Evolutionary conservation across 2,113 vertebrate species (phyloP).

Genomic region (Promerops cafer): DNA sequence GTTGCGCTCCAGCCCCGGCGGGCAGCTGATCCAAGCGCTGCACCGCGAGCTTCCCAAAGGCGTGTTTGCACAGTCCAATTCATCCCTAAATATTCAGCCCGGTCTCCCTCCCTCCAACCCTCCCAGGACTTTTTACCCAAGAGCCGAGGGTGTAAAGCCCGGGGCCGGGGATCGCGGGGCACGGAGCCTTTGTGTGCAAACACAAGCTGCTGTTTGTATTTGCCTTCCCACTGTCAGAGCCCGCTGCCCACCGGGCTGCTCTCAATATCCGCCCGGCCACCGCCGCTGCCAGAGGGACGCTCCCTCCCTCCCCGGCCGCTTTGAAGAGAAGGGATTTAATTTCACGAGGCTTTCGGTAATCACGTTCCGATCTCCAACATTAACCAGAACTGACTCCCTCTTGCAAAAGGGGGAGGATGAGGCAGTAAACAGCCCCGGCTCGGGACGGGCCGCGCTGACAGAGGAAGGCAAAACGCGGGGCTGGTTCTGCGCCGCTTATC

Average conservation of each 20-base stretch:
- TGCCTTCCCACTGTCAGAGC: constrained; percentile 43
- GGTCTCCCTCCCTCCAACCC: constrained; percentile 4
- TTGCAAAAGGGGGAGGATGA: constrained; percentile 38
- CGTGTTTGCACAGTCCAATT: constrained; percentile 60
- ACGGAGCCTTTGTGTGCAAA: constrained; percentile 46
- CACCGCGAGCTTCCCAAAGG: constrained; percentile 19
- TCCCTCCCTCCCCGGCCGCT: constrained; percentile 39
- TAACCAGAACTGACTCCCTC: constrained; percentile 77
- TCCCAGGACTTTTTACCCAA: not conserved
- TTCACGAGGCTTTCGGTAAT: constrained; percentile 74
- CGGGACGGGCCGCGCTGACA: not conserved
- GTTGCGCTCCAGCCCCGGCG: constrained; percentile 55
- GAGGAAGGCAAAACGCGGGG: constrained; percentile 22
- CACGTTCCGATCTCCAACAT: constrained; percentile 76
- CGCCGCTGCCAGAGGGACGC: constrained; percentile 65
- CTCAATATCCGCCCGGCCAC: constrained; percentile 71
- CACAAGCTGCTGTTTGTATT: constrained; percentile 32
- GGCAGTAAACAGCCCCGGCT: constrained; percentile 13
- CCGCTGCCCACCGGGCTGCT: constrained; percentile 62
- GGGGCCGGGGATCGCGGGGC: constrained; percentile 16
- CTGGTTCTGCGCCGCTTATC: not conserved
- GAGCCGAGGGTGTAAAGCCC: constrained; percentile 52
- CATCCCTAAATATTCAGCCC: constrained; percentile 47
- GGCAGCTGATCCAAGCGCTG: constrained; percentile 43
- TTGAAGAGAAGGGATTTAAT: constrained; percentile 82